phyloP scores from a whole-genome alignment of 2,113 vertebrate genomes.

The cattle (Bos taurus) region DNA sequence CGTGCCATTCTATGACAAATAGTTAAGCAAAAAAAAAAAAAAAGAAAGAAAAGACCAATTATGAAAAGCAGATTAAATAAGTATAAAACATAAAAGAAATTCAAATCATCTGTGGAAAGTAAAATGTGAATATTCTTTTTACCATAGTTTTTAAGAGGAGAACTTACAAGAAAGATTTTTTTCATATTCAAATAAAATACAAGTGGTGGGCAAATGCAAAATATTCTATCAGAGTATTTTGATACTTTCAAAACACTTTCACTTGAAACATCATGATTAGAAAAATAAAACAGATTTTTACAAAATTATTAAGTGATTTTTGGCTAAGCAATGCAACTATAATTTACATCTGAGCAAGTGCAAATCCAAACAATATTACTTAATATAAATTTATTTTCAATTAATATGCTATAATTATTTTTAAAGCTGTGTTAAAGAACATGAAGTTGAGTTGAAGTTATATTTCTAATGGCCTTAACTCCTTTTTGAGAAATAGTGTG shows the following conservation, averaged over 20 bases:
- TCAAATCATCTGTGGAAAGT: neutral
- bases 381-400: constrained; percentile 30
- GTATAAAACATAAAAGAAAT: neutral
- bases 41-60: neutral
- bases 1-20: neutral
- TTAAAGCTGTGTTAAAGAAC: neutral
- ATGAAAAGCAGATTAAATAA: neutral
- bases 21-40: neutral
- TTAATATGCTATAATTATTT: constrained; percentile 12
- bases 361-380: neutral
- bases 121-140: constrained; percentile 3
- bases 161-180: neutral
- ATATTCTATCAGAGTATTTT: neutral
- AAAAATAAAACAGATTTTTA: neutral
- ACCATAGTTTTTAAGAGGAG: neutral
- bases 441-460: neutral
- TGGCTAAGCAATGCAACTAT: neutral
- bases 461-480: constrained; percentile 18
- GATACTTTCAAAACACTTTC: neutral
- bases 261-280: neutral
- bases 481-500: neutral
- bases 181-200: neutral
- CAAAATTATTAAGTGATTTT: neutral
- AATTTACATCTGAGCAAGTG: neutral
- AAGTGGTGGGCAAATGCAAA: neutral